Base-by-base conservation (phyloP, 1,140 invertebrate genomes). In the Trissolcus basalis region DNA sequence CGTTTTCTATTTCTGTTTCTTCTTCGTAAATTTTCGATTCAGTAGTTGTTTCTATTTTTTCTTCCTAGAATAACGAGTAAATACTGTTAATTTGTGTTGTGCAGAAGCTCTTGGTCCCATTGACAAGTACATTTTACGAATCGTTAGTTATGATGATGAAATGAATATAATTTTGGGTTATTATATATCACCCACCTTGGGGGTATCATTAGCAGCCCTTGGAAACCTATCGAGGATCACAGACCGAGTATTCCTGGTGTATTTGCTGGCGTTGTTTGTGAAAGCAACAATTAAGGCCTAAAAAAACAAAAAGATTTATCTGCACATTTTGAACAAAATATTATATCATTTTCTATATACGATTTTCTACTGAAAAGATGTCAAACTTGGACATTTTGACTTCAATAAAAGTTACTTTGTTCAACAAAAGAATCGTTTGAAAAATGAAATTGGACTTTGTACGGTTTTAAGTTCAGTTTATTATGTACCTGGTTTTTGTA, bases 181-280 rank as follows among this genome's bases (percentile, higher is more conserved):
- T 6, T 35, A 10, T 35, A 6, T 35, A 10, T 35, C 5, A 35
- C 15, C 35, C 8, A 68, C 59, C 32, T 58, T 53, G 11, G 14
- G 16, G 11, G 32, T 36, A 15, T 12, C 15, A 14, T 8, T 6
- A 11, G 19, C 59, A 35, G 47, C 47, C 41, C 48, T 41, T n/a
- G 1, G 11, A 27, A 9, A 5, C 81, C 78, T 74, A 71, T 81
- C 35, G 11, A 71, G 47, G 48, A 58, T 67, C 6, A 71, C 50
- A 2, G 86, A 83, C 27, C 85, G 74, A 1, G 82, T 79, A 49
- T 84, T 80, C 35, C 82, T 82, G 10, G 43, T 36, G 12, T 85
- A 85, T 80, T 92, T 91, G 71, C 90, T 91, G 7, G 90, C 90
- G 88, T 94, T 91, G 77, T 92, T 91, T 7, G 91, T 90, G 39